Conservation (phyloP, 2,888 invertebrate genomes). For the Calameuta idolon region DNA sequence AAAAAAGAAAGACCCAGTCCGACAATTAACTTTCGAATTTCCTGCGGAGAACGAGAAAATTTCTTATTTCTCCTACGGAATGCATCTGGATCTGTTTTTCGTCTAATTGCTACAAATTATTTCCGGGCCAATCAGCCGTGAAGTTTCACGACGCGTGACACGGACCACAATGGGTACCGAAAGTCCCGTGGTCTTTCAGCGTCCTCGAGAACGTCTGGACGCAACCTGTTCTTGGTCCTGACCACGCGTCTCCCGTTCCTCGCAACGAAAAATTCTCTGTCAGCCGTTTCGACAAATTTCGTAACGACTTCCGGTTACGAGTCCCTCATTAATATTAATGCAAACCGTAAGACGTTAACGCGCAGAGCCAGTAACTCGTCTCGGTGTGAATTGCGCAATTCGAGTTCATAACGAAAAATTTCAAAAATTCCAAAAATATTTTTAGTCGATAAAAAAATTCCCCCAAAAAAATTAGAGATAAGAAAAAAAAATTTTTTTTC, state of each 20-base stretch:
- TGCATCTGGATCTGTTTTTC: constrained; percentile 4
- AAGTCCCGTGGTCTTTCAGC: neutral
- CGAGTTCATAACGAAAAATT: too few relatives aligned
- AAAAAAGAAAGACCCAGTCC: neutral
- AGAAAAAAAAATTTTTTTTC: neutral
- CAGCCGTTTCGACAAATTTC: constrained; percentile 21
- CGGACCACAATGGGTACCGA: neutral
- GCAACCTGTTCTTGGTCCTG: constrained; percentile 15
- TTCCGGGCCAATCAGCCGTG: constrained; percentile 19
- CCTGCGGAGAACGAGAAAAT: neutral
- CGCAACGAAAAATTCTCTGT: neutral
- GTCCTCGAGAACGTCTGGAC: neutral
- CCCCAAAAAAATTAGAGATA: neutral
- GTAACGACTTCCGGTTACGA: constrained; percentile 17
- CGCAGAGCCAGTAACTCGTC: neutral
- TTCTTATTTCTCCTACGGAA: neutral
- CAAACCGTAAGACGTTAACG: neutral
- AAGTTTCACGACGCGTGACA: constrained; percentile 9
- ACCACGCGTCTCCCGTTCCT: constrained; percentile 3
- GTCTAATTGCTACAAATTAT: constrained; percentile 23
- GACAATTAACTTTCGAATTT: neutral
- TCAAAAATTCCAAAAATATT: too few relatives aligned
- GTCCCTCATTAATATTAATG: constrained; percentile 6
- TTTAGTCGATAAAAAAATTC: accelerated
- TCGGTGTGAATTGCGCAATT: neutral